Evolutionary conservation across 2,888 invertebrate species (phyloP).

Genomic region (Vanessa cardui): DNA sequence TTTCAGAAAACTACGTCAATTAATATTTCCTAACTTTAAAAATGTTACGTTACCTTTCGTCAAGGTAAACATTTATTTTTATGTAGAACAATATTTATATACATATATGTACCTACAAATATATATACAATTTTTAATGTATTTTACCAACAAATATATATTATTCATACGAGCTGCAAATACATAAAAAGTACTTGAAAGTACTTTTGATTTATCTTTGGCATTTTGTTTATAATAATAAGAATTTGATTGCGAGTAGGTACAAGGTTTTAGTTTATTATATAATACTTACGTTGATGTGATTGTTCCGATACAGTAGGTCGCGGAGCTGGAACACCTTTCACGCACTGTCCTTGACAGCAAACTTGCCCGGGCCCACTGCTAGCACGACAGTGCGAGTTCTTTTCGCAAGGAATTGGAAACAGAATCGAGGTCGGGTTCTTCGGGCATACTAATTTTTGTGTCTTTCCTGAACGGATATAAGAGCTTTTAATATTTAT

Average conservation of each 20-base stretch:
- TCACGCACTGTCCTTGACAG: slow-evolving; percentile 82
- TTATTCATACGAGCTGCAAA: too few relatives aligned
- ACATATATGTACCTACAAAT: too few relatives aligned
- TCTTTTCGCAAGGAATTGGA: slow-evolving; percentile 75
- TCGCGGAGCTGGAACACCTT: slow-evolving; percentile 84
- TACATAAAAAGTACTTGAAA: too few relatives aligned
- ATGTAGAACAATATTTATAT: too few relatives aligned
- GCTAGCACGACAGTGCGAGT: slow-evolving; percentile 70
- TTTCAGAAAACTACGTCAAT: slow-evolving; percentile 20
- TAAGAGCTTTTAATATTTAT: background rate
- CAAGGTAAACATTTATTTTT: background rate
- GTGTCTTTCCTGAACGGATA: slow-evolving; percentile 60
- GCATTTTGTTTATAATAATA: too few relatives aligned
- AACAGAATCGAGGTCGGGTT: slow-evolving; percentile 67
- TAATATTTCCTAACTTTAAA: slow-evolving; percentile 15
- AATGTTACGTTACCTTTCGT: slow-evolving; percentile 14
- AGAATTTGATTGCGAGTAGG: background rate
- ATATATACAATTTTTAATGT: too few relatives aligned
- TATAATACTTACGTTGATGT: slow-evolving; percentile 70
- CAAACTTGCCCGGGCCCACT: slow-evolving; percentile 75
- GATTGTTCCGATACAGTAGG: slow-evolving; percentile 63
- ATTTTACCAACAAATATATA: too few relatives aligned
- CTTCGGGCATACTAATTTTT: slow-evolving; percentile 74
- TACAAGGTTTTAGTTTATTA: background rate
- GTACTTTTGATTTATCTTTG: too few relatives aligned